Evolutionary conservation across 2,888 invertebrate species (phyloP), one percentile per base, ranked within the genome.

Genomic region (Ennomos quercinarius): DNA sequence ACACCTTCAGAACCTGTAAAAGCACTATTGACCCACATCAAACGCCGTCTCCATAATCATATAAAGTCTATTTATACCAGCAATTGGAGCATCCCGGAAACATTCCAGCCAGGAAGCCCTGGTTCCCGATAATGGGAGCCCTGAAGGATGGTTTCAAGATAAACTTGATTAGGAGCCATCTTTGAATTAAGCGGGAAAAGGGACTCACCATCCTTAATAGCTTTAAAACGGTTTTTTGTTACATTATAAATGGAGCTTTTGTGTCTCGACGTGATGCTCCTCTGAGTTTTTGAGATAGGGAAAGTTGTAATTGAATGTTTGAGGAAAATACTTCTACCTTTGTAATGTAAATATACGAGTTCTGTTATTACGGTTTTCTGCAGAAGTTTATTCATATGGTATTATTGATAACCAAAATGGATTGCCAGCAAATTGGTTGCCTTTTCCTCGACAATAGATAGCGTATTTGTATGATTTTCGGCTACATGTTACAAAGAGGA

Each of bases 151-250:
- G 63, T 67, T 68, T 64, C 62, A 60, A 69, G 72, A 78, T 77
- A 77, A 81, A 82, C 72, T 78, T 79, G 78, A 80, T 83, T 81
- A 77, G 71, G 71, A 67, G 65, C 66, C 65, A 64, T 67, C 72
- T 67, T 63, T 66, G 70, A 68, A 66, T 73, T 70, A 70, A 70
- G 72, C 71, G 71, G 70, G 66, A 71, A 73, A 72, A 70, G 64
- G 60, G 68, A 68, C 68, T 65, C 61, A 34, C 58, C 56, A 53
- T 61, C 66, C 61, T 66, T 62, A 64, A 74, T 67, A 69, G 67
- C 64, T 64, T 74, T 70, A 71, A 72, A 75, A 72, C 61, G 68
- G 68, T 67, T 73, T 73, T 74, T 72, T 71, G 65, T 60, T 59
- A 64, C 60, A 63, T 67, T 68, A 59, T 66, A 67, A 69, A 64